Conservation (phyloP, 2,888 invertebrate species). For the Eupeodes luniger region DNA sequence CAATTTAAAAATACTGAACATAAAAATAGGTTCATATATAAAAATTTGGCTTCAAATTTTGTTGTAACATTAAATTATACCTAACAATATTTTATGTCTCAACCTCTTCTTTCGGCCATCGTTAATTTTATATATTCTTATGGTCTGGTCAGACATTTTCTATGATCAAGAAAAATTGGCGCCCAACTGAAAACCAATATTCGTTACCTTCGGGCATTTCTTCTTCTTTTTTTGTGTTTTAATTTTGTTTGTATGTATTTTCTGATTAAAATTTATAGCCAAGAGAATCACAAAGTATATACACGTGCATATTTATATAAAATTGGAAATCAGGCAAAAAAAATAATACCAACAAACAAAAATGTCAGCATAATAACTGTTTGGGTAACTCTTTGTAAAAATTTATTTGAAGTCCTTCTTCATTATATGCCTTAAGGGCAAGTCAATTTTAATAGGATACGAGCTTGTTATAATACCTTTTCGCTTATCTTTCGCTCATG, state of each 20-base stretch:
- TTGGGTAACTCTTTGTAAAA: constrained; percentile 22
- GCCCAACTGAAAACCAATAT: constrained; percentile 38
- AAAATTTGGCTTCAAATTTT: not conserved
- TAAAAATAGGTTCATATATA: too few relatives aligned
- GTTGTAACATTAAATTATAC: not conserved
- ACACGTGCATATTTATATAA: too few relatives aligned
- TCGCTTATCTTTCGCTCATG: constrained; percentile 23
- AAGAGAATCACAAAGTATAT: constrained; percentile 27
- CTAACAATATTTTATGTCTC: not conserved
- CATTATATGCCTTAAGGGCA: constrained; percentile 57
- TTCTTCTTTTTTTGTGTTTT: not conserved
- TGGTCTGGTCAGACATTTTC: not conserved
- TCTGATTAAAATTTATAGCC: constrained; percentile 46
- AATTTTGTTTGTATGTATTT: constrained; percentile 7
- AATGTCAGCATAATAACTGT: constrained; percentile 10
- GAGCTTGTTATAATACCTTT: constrained; percentile 49
- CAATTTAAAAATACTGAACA: too few relatives aligned
- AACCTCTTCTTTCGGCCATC: not conserved
- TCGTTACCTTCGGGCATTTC: not conserved
- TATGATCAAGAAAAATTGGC: constrained; percentile 45
- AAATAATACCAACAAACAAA: not conserved
- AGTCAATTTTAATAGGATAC: constrained; percentile 71
- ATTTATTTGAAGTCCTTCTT: constrained; percentile 64
- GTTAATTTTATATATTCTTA: not conserved
- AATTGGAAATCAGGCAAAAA: constrained; percentile 53